These are phyloP conservation scores for Sakesphorus luctuosus DNA, from an alignment of 2,113 vertebrate species.

Conservation along the genomic window DNA sequence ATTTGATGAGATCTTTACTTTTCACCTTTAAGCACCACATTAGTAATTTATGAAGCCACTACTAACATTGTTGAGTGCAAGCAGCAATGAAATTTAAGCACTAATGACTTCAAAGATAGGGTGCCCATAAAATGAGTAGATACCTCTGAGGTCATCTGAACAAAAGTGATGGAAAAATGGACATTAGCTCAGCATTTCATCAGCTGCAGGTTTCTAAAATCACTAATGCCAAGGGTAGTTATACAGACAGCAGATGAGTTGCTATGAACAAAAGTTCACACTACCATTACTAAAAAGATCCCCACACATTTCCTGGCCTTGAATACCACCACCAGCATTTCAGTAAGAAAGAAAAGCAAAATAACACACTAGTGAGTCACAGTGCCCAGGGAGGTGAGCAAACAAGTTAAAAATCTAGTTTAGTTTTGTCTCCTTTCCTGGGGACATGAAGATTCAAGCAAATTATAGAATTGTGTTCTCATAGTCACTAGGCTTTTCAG, in stretches of 20 bases:
- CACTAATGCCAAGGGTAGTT: conserved; percentile 5
- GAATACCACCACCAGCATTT: not conserved
- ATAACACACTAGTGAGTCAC: rapidly evolving
- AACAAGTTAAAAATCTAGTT: not conserved
- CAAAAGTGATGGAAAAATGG: conserved; percentile 14
- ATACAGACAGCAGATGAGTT: conserved; percentile 15
- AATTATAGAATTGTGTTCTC: not conserved
- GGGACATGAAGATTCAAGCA: not conserved
- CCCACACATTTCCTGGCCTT: not conserved
- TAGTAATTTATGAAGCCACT: conserved; percentile 69
- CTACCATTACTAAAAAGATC: not conserved
- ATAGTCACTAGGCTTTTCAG: not conserved
- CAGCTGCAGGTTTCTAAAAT: conserved; percentile 10
- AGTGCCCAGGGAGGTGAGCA: not conserved
- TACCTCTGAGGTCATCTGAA: conserved; percentile 65
- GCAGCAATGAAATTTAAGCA: conserved; percentile 61
- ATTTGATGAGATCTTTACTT: conserved; percentile 74
- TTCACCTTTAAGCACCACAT: conserved; percentile 68
- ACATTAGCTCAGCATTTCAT: not conserved
- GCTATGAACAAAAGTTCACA: not conserved
- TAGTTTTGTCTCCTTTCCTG: not conserved
- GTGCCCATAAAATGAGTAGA: conserved; percentile 50
- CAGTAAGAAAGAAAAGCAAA: not conserved
- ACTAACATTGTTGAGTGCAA: conserved; percentile 24
- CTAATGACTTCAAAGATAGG: conserved; percentile 65